A percentile compares a stretch with the other conserved stretches of the same genome.
These are phyloP conservation scores for Lordiphosa andalusiaca DNA, from an alignment of 2,888 invertebrate genomes.

Conservation along the genomic window DNA sequence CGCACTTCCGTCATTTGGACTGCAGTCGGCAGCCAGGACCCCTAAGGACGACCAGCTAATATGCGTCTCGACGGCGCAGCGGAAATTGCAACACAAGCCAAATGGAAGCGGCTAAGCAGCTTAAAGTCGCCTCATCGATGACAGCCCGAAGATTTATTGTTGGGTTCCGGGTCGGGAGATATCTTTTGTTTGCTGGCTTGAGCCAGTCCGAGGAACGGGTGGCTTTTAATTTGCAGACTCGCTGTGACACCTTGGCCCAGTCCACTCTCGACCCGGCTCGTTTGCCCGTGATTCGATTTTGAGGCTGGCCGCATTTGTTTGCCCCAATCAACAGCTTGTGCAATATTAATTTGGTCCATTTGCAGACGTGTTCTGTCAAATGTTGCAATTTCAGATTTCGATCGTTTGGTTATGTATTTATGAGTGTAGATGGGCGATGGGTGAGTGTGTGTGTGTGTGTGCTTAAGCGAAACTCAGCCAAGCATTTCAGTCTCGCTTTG, in stretches of 20 bases:
- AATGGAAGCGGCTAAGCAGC: slow-evolving; percentile 58
- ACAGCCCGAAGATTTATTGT: slow-evolving; percentile 55
- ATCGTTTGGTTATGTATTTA: slow-evolving; percentile 56
- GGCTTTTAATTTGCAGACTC: slow-evolving; percentile 28
- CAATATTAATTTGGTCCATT: slow-evolving; percentile 62
- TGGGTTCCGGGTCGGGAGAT: slow-evolving; percentile 22
- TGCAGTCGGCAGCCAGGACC: slow-evolving; percentile 13
- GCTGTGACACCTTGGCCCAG: slow-evolving; percentile 11
- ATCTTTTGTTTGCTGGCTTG: slow-evolving; percentile 41
- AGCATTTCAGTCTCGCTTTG: slow-evolving; percentile 34
- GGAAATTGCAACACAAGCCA: slow-evolving; percentile 65
- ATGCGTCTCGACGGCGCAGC: slow-evolving; percentile 53
- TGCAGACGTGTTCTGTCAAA: slow-evolving; percentile 23
- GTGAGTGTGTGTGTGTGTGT: slow-evolving; percentile 46
- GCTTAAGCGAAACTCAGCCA: slow-evolving; percentile 40
- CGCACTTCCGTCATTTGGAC: slow-evolving; percentile 36
- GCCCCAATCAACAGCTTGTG: slow-evolving; percentile 42
- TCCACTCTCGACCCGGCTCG: not conserved
- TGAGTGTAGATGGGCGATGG: slow-evolving; percentile 13
- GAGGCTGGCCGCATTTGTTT: slow-evolving; percentile 40
- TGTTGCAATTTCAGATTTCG: slow-evolving; percentile 39
- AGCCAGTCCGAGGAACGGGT: slow-evolving; percentile 17
- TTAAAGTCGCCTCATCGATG: slow-evolving; percentile 68
- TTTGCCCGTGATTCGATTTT: slow-evolving; percentile 33
- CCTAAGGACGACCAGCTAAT: slow-evolving; percentile 45